phyloP scores from a whole-genome alignment of 2,888 invertebrate species.

The Chloroclystis v-ata region DNA sequence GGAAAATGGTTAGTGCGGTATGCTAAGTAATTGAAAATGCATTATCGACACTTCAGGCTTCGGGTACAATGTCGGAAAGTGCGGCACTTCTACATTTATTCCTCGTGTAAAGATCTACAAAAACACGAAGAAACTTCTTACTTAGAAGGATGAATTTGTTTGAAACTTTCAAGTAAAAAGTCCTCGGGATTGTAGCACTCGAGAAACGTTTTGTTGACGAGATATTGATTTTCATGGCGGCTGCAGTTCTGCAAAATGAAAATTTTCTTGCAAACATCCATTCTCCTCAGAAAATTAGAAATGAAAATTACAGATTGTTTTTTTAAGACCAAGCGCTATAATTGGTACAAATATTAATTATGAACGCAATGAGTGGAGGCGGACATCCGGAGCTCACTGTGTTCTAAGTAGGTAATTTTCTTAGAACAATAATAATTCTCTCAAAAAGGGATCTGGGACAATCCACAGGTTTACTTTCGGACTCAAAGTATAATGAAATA shows the following conservation, averaged over 20 bases:
- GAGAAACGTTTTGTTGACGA: slow-evolving; percentile 39
- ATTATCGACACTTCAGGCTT: slow-evolving; percentile 41
- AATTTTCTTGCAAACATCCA: slow-evolving; percentile 24
- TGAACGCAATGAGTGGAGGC: slow-evolving; percentile 35
- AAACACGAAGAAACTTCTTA: slow-evolving; percentile 43
- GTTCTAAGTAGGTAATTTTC: background rate
- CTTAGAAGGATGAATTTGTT: slow-evolving; percentile 49
- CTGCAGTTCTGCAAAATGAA: slow-evolving; percentile 23
- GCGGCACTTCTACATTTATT: slow-evolving; percentile 31
- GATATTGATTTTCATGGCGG: slow-evolving; percentile 35
- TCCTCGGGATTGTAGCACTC: slow-evolving; percentile 50
- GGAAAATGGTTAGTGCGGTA: slow-evolving; percentile 17
- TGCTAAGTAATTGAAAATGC: slow-evolving; percentile 49
- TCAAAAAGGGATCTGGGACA: background rate
- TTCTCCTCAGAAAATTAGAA: slow-evolving; percentile 26
- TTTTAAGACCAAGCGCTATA: slow-evolving; percentile 46
- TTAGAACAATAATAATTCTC: background rate
- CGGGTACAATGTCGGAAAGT: slow-evolving; percentile 34
- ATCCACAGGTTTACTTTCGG: too few species aligned
- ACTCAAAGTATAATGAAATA: too few species aligned
- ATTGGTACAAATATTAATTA: slow-evolving; percentile 63
- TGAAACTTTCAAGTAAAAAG: slow-evolving; percentile 52
- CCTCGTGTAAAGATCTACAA: slow-evolving; percentile 24
- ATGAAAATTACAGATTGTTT: slow-evolving; percentile 21
- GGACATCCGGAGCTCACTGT: slow-evolving; percentile 22